Base-by-base conservation (phyloP, 2,797 vertebrate species). In the Linurgus olivaceus region DNA sequence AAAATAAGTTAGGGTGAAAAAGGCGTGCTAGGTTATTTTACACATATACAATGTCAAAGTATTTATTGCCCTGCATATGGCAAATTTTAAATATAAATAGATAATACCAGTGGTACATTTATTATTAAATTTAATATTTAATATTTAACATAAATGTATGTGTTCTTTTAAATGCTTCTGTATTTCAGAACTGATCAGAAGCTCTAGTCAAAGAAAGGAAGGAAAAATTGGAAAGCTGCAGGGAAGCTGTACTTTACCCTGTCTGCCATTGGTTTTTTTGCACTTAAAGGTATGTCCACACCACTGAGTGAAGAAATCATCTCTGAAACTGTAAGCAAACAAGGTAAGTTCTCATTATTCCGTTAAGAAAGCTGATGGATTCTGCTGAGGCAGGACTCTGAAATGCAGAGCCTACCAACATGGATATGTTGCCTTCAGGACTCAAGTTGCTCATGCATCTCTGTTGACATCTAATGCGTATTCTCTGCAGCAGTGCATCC, bases 1-100 rank as follows among this genome's bases (percentile, higher is more conserved):
- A 88, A 94, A 95, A 86, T 84, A 44, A 90, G 44, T 79, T 44
- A 57, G 42, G 86, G 68, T 85, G 77, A 89, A 96, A 94, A 96
- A 91, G 86, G 52, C 71, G 80, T 40, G 17, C 25, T 82, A 78
- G 59, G 45, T 89, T 96, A 82, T 73, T 95, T 87, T 85, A 62
- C 35, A 65, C 38, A 71, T 91, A 67, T 51, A 85, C 33, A 77
- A 65, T 92, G 81, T 87, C 83, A 96, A 79, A 88, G 73, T 82
- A 85, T 92, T 88, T 93, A 79, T 74, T 92, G 48, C 18, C 48
- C 55, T 82, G 68, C 28, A 68, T 51, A 79, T 25, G 18, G 37
- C 4, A 87, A 82, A 57, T 88, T 95, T 82, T 40, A 86, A 89
- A 78, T 78, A 84, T 86, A 79, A 84, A 95, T 81, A 72, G 25